Percentiles rank a stretch among this genome's conserved stretches.
Evolutionary conservation across 2,113 vertebrate genomes (phyloP).

Genomic region (Morone chrysops): DNA sequence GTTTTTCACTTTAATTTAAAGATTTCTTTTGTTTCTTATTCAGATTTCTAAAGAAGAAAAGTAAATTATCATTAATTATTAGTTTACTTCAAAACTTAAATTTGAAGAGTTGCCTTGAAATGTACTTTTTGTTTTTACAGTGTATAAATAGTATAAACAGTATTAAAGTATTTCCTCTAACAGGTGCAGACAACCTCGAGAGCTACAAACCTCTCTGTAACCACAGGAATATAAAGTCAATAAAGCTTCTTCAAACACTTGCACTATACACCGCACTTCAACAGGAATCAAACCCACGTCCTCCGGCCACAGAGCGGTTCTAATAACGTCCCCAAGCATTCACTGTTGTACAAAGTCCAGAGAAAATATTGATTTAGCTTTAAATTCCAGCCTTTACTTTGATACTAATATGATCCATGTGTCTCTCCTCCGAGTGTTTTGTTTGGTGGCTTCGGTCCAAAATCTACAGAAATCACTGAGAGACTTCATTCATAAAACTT

Average conservation of each 20-base stretch:
- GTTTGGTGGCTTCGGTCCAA: background rate
- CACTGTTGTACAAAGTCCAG: background rate
- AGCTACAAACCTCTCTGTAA: background rate
- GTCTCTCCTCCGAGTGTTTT: background rate
- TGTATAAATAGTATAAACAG: too few species aligned
- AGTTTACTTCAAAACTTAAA: too few species aligned
- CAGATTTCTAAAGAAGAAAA: too few species aligned
- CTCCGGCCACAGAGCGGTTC: constrained; percentile 1
- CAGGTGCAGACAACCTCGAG: too few species aligned
- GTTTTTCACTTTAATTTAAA: too few species aligned
- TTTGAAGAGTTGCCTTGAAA: too few species aligned
- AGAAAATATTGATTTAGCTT: constrained; percentile 3
- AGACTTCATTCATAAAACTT: background rate
- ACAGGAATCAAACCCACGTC: constrained; percentile 39
- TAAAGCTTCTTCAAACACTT: background rate
- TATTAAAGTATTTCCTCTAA: too few species aligned
- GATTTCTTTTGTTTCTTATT: too few species aligned
- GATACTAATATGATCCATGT: background rate
- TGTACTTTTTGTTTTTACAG: too few species aligned
- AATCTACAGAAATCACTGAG: background rate
- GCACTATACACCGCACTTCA: background rate
- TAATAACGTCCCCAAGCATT: background rate
- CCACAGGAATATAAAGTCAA: background rate
- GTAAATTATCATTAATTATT: too few species aligned
- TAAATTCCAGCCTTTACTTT: background rate